Conservation (phyloP, 2,113 vertebrate genomes). For the Hemibagrus wyckioides region DNA sequence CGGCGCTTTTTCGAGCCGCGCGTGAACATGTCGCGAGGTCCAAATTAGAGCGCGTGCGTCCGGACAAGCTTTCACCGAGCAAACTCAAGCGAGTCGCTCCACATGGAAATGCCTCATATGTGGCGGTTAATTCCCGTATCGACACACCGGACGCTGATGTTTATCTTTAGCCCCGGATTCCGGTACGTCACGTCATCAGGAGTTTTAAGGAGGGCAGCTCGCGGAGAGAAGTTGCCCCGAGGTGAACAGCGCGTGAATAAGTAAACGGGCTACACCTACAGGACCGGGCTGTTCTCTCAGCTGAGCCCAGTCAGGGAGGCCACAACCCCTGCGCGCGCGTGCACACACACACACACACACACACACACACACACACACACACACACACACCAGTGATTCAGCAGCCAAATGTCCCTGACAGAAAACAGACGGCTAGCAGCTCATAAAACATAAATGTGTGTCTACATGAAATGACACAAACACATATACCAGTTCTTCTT, state of each 20-base stretch:
- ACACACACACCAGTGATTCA: background rate
- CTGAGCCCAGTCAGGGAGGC: conserved; percentile 26
- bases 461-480: background rate
- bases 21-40: conserved; percentile 69
- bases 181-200: conserved; percentile 10
- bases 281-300: conserved; percentile 21
- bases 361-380: background rate
- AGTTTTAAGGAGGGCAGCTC: background rate
- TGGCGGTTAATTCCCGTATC: background rate
- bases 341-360: background rate
- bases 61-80: background rate
- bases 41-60: conserved; percentile 20
- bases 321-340: conserved; percentile 12
- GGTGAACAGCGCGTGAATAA: conserved; percentile 14
- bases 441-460: conserved; percentile 1
- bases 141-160: background rate
- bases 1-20: conserved; percentile 78
- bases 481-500: too few species aligned
- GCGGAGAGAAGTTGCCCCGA: background rate
- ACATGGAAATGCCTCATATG: background rate
- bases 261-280: conserved; percentile 51
- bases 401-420: conserved; percentile 28
- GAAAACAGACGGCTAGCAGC: conserved; percentile 1
- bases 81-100: background rate
- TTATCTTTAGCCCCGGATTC: background rate